Evolutionary conservation across 92 coral and sea anemone species (phyloP).

Genomic region (Ricordea florida): DNA sequence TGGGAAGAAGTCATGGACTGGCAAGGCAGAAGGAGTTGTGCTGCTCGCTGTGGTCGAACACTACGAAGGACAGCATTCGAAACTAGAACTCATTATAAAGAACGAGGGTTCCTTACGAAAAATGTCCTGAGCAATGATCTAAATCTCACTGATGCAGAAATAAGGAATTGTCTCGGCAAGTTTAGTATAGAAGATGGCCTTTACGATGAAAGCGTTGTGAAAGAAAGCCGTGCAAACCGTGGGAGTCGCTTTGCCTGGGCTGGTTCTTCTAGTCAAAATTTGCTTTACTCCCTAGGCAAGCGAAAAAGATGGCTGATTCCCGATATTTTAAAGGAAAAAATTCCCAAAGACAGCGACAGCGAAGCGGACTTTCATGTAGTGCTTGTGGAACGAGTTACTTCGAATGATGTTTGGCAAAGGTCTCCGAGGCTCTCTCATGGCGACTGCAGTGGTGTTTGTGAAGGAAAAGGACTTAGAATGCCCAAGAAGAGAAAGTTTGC

Average conservation of each 20-base stretch:
- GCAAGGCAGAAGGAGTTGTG: too few relatives aligned
- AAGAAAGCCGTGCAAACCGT: slow-evolving; percentile 18
- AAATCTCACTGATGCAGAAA: slow-evolving; percentile 15
- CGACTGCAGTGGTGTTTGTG: slow-evolving; percentile 40
- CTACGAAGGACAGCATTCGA: slow-evolving; percentile 34
- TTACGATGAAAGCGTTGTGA: slow-evolving; percentile 16
- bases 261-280: slow-evolving; percentile 10
- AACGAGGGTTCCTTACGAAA: slow-evolving; percentile 46
- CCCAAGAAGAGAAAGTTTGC: slow-evolving; percentile 37
- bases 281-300: slow-evolving; percentile 63
- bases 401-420: neutral
- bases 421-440: slow-evolving; percentile 26
- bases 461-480: slow-evolving; percentile 6
- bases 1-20: too few relatives aligned
- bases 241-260: neutral
- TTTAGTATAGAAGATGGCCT: slow-evolving; percentile 34
- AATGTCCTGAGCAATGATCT: slow-evolving; percentile 1
- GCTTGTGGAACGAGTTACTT: slow-evolving; percentile 18
- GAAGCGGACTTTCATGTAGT: slow-evolving; percentile 27
- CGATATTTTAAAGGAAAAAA: slow-evolving; percentile 32
- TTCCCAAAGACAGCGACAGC: slow-evolving; percentile 21
- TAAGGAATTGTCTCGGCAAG: slow-evolving; percentile 17
- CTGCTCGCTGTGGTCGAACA: too few relatives aligned
- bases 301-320: slow-evolving; percentile 75
- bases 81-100: neutral